Conservation (phyloP, 2,113 vertebrate species). For the Sclerurus mexicanus region DNA sequence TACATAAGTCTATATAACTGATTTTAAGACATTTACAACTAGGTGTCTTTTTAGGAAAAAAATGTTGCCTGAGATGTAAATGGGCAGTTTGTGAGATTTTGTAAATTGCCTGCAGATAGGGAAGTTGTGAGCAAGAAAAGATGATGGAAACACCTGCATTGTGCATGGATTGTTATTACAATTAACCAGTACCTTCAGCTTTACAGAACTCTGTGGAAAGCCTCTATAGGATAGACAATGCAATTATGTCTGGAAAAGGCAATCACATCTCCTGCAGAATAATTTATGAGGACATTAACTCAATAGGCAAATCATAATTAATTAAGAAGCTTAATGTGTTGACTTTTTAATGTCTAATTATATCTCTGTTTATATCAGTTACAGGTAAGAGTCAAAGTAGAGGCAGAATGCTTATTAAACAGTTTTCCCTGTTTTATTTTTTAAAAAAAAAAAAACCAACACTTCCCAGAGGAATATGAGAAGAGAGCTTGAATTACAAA, state of each 20-base stretch:
- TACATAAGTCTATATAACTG: background rate
- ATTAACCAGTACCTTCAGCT: background rate
- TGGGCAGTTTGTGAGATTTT: background rate
- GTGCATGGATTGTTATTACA: background rate
- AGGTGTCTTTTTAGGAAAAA: background rate
- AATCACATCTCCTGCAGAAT: constrained; percentile 48
- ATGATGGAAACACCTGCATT: background rate
- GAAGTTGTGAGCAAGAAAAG: background rate
- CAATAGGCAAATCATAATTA: constrained; percentile 64
- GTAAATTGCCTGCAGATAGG: background rate
- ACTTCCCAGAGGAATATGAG: background rate
- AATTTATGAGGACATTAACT: constrained; percentile 66
- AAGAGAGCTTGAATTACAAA: background rate
- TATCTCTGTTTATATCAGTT: constrained; percentile 27
- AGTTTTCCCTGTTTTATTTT: background rate
- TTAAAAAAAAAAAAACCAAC: background rate
- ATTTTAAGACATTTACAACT: background rate
- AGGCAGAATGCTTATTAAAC: background rate
- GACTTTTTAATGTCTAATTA: constrained; percentile 64
- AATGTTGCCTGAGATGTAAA: background rate
- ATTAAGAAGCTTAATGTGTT: constrained; percentile 60
- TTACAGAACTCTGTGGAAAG: background rate
- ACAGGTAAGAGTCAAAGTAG: constrained; percentile 35
- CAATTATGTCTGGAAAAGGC: constrained; percentile 27
- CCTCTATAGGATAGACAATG: constrained; percentile 50